A percentile compares a stretch with the other conserved stretches of the same genome.
Conservation (phyloP, 2,797 vertebrate species). For the Liasis olivaceus region DNA sequence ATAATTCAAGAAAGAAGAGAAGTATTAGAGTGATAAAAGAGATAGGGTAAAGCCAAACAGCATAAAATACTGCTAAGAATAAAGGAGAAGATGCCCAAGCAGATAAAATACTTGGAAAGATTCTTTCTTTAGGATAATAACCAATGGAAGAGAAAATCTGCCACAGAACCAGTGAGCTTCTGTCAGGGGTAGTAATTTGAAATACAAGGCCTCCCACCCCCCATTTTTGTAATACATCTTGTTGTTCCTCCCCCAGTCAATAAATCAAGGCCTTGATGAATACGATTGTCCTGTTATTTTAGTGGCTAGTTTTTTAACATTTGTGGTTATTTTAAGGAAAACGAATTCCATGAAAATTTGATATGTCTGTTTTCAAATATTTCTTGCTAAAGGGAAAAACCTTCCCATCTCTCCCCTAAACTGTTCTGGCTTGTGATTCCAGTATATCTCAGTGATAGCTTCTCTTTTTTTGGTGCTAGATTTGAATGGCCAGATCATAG, state of each 20-base stretch:
- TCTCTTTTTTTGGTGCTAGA: neutral
- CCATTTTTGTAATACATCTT: neutral
- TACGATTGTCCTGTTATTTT: neutral
- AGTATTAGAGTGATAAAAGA: slow-evolving; percentile 47
- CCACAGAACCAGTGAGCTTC: neutral
- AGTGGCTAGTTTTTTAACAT: neutral
- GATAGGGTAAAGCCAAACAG: slow-evolving; percentile 48
- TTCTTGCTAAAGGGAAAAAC: neutral
- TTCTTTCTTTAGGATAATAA: slow-evolving; percentile 28
- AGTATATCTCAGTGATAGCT: neutral
- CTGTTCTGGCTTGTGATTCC: neutral
- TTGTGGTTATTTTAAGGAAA: neutral
- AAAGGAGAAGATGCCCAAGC: slow-evolving; percentile 44
- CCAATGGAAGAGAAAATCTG: neutral
- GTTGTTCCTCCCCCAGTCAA: neutral
- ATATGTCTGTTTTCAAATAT: neutral
- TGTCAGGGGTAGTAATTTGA: neutral
- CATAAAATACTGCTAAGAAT: slow-evolving; percentile 52
- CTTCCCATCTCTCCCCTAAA: neutral
- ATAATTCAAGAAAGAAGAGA: slow-evolving; percentile 38
- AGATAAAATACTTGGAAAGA: slow-evolving; percentile 38
- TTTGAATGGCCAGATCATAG: neutral
- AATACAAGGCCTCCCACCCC: too few relatives aligned
- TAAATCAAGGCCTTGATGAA: neutral
- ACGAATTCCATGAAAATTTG: neutral